A percentile compares a stretch with the other conserved stretches of the same genome.
These are phyloP conservation scores for Andrena flavipes DNA, from an alignment of 2,888 invertebrate species.

Conservation along the genomic window DNA sequence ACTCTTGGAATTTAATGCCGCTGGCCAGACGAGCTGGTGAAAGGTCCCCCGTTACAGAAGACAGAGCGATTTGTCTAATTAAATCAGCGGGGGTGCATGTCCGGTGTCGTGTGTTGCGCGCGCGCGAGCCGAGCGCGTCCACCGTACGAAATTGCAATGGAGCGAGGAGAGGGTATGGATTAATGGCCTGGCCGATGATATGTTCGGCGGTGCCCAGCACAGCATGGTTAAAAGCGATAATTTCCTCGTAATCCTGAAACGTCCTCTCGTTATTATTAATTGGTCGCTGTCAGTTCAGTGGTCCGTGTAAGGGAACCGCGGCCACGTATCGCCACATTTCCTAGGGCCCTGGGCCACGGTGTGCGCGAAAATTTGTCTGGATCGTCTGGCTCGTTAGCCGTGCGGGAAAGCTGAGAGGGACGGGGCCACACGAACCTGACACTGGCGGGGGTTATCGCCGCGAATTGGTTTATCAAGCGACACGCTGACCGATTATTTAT, in stretches of 20 bases:
- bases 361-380: slow-evolving; percentile 52
- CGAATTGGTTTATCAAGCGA: slow-evolving; percentile 58
- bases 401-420: slow-evolving; percentile 45
- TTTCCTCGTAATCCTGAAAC: slow-evolving; percentile 80
- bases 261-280: slow-evolving; percentile 81
- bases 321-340: slow-evolving; percentile 51
- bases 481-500: slow-evolving; percentile 59
- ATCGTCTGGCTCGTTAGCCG: slow-evolving; percentile 58
- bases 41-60: slow-evolving; percentile 37
- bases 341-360: slow-evolving; percentile 15
- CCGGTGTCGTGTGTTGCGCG: slow-evolving; percentile 41
- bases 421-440: slow-evolving; percentile 14
- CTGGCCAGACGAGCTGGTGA: neutral
- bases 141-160: slow-evolving; percentile 65
- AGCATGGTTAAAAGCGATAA: slow-evolving; percentile 78
- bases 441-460: slow-evolving; percentile 27
- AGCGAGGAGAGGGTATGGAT: slow-evolving; percentile 68
- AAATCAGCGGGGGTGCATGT: slow-evolving; percentile 56
- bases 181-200: slow-evolving; percentile 73
- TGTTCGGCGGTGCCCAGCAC: slow-evolving; percentile 54
- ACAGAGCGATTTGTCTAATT: slow-evolving; percentile 71
- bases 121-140: slow-evolving; percentile 22
- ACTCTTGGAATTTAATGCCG: neutral
- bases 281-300: slow-evolving; percentile 70
- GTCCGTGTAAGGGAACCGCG: slow-evolving; percentile 57